Evolutionary conservation across 1,140 invertebrate genomes (phyloP), one percentile per base, ranked within the genome.

Genomic region (Notospermus geniculatus): DNA sequence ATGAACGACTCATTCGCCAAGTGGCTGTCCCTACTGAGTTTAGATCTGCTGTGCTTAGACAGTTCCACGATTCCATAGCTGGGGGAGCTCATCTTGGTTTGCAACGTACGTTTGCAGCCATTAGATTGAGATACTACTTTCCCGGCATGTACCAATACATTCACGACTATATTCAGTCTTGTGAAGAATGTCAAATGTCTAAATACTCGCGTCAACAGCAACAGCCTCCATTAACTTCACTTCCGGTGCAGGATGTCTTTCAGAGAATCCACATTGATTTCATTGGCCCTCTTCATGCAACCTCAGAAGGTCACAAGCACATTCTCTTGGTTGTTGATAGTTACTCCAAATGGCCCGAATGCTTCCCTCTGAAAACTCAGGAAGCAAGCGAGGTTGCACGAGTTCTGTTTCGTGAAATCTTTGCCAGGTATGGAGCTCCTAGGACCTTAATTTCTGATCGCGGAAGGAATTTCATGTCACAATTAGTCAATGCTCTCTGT

Each of bases 401-500:
- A 28, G 43, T 66, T 54, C 54, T 70, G 22, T 68, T 60, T 50
- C n/a, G 19, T 45, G 53, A 70, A 32, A 65, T 70, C 5, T 62
- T 67, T 50, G 30, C 54, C 41, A 50, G 54, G 41, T 65, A 58
- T 60, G 65, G 65, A 50, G 61, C 61, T 25, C 58, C 62, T 25
- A 41, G 28, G 30, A 25, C 29, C 4, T 17, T 69, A 27, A 46
- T 68, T 23, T 60, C 57, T 55, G 64, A 69, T 32, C 9, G 66
- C 30, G 66, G 66, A 17, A 59, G 46, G 41, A 66, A 71, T 39
- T 71, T 71, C 54, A 45, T 69, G 54, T 62, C 55, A 5, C 62
- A 66, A 27, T 30, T 72, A 15, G 60, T 72, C 11, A 56, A 45
- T 43, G 66, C 63, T 29, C 50, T 72, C 2, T 69, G 69, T 63